Conservation (phyloP, 2,797 vertebrate genomes). For the Microchirus variegatus region DNA sequence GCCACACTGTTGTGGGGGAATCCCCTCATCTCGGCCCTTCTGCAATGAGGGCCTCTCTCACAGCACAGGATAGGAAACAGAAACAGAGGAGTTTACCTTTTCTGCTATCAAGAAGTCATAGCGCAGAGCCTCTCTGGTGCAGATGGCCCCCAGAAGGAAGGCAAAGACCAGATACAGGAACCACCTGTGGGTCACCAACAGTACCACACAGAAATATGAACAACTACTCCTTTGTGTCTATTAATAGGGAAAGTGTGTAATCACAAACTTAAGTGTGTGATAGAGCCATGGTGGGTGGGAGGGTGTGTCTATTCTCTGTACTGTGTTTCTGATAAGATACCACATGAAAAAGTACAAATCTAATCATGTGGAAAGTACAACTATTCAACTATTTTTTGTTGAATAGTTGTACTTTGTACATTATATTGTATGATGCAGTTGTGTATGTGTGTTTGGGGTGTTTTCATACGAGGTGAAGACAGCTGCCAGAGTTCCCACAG, state of each 20-base stretch:
- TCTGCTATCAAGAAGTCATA: conserved; percentile 98
- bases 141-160: conserved; percentile 94
- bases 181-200: conserved; percentile 88
- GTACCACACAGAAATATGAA: conserved; percentile 37
- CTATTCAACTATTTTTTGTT: neutral
- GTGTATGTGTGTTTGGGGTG: conserved; percentile 17
- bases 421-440: neutral
- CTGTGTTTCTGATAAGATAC: conserved; percentile 7
- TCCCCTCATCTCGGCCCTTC: conserved; percentile 15
- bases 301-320: conserved; percentile 15
- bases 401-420: too few relatives aligned
- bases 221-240: conserved; percentile 32
- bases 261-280: conserved; percentile 7
- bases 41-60: conserved; percentile 12
- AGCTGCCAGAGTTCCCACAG: conserved; percentile 93
- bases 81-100: conserved; percentile 87
- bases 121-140: conserved; percentile 92
- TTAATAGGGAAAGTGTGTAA: conserved; percentile 42
- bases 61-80: conserved; percentile 35
- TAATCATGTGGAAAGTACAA: conserved; percentile 6
- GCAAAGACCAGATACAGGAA: conserved; percentile 98
- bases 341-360: neutral
- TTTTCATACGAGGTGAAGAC: conserved; percentile 93
- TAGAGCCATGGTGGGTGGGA: neutral
- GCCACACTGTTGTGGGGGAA: conserved; percentile 30